Evolutionary conservation across 2,113 vertebrate species (phyloP).

Genomic region (Charina bottae): DNA sequence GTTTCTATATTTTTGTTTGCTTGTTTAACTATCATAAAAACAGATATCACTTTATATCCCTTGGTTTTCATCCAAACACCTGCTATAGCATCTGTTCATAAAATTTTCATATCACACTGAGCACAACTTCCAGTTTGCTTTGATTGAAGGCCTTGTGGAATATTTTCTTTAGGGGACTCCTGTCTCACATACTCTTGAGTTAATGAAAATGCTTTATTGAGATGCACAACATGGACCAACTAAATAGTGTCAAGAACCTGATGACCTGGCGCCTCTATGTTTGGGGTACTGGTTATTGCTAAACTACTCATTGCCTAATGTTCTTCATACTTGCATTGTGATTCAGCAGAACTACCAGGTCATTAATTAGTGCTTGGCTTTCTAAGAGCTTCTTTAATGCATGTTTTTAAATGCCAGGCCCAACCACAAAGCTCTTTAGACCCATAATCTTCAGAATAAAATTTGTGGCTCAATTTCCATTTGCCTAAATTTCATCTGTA

Average conservation of each 20-base stretch:
- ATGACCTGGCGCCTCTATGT: constrained; percentile 39
- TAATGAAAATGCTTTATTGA: constrained; percentile 69
- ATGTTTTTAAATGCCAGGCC: constrained; percentile 69
- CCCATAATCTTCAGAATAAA: constrained; percentile 70
- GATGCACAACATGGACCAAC: constrained; percentile 51
- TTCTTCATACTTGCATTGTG: constrained; percentile 56
- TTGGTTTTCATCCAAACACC: constrained; percentile 60
- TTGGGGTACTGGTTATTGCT: constrained; percentile 45
- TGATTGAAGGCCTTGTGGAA: constrained; percentile 57
- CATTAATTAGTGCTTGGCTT: constrained; percentile 70
- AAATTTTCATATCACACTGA: constrained; percentile 40
- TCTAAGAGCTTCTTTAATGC: constrained; percentile 74
- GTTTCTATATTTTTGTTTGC: constrained; percentile 47
- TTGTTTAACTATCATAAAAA: constrained; percentile 41
- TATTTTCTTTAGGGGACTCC: constrained; percentile 34
- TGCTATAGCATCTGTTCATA: constrained; percentile 55
- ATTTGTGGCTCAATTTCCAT: constrained; percentile 78
- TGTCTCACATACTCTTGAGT: constrained; percentile 38
- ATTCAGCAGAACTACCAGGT: constrained; percentile 72
- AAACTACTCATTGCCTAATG: constrained; percentile 38
- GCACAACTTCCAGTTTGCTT: constrained; percentile 47
- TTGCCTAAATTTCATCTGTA: constrained; percentile 77
- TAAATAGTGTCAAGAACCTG: constrained; percentile 60
- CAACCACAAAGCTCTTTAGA: constrained; percentile 67
- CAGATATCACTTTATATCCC: constrained; percentile 44